Base-by-base conservation (phyloP, 2,113 vertebrate species). In the Pagrus major region DNA sequence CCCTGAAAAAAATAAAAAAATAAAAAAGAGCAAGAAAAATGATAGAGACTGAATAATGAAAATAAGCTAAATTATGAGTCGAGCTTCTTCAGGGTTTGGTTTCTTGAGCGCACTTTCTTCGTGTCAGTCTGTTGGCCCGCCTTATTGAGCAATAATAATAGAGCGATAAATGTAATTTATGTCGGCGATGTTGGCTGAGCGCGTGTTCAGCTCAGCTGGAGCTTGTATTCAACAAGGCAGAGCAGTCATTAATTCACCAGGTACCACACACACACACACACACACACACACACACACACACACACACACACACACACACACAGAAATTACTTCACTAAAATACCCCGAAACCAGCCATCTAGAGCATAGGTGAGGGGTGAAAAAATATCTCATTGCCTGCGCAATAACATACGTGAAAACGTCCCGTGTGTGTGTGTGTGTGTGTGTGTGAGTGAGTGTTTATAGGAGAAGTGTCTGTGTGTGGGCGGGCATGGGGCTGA, bases 241-340 rank as follows among this genome's bases (percentile, higher is more conserved):
- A 86, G 71, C 56, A 54, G 86, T 89, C 90, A 89, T 93, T 93
- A 90, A 92, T 92, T 89, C 84, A 85, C 73, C 89, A 89, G 86
- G 89, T 88, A 92, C 67, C 79, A 37, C 66, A 60, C 84, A 69
- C 64, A 51, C 72, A 73, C 70, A 65, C 54, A 56, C 60, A 46
- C 60, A 61, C 58, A 46, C 75, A 54, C 74, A 49, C 60, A 31
- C 71, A 41, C 76, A 81, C 81, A 67, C 79, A 37, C 66, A 60
- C 84, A 69, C 64, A 51, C 72, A 73, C 70, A 65, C 54, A 54
- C 74, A 49, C 60, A 31, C 71, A 41, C 76, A 81, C 81, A 67
- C 71, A 60, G 71, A 71, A 42, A 65, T 67, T 29, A 84, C 65
- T 88, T 87, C 74, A 76, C 65, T 27, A 70, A 85, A 89, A 88